phyloP scores from a whole-genome alignment of 1,140 invertebrate genomes.

The Helicoverpa armigera region DNA sequence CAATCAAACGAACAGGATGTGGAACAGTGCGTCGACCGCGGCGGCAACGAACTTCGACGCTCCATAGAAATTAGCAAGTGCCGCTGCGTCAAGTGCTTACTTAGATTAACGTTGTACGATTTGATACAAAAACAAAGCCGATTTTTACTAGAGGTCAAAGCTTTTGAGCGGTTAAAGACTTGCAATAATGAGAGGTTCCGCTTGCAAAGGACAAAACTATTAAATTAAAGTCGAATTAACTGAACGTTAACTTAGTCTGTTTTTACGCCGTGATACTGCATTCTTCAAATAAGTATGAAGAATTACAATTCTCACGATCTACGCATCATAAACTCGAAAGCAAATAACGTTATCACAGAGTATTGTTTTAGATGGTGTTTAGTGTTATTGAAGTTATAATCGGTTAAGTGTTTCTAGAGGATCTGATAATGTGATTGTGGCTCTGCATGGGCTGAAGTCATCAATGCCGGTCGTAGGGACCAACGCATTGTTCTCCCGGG shows the following conservation, averaged over 20 bases:
- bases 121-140: neutral
- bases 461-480: conserved; percentile 64
- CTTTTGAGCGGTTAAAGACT: neutral
- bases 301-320: neutral
- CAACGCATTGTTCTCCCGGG: conserved; percentile 84
- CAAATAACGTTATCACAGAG: conserved; percentile 28
- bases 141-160: conserved; percentile 8
- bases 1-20: conserved; percentile 69
- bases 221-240: conserved; percentile 21
- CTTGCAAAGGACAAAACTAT: conserved; percentile 18
- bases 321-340: conserved; percentile 27
- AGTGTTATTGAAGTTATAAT: conserved; percentile 7
- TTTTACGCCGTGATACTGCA: neutral
- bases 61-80: conserved; percentile 66
- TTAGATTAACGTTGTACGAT: conserved; percentile 26
- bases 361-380: conserved; percentile 22
- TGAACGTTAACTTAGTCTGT: neutral
- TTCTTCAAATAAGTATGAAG: neutral
- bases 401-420: conserved; percentile 55
- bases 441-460: conserved; percentile 39
- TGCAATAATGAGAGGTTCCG: conserved; percentile 27
- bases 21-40: conserved; percentile 71
- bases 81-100: conserved; percentile 27
- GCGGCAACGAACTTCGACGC: conserved; percentile 67
- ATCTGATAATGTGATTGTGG: conserved; percentile 65